Conservation (phyloP, 1,140 invertebrate genomes). For the Heliothis virescens region DNA sequence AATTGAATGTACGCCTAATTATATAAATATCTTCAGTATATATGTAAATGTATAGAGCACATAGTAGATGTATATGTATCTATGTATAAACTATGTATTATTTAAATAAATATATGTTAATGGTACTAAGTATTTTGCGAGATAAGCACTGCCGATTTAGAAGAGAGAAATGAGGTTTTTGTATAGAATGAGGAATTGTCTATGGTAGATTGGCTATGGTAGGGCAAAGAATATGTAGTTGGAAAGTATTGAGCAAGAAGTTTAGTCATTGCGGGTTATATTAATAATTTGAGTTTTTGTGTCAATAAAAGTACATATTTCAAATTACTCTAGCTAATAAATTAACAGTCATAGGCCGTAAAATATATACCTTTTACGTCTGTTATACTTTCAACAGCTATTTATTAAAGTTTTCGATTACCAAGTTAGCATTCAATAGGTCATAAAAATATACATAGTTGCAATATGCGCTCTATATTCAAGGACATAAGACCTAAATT, state of each 20-base stretch:
- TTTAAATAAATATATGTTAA: not conserved
- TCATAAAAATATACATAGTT: not conserved
- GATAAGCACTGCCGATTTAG: slow-evolving; percentile 18
- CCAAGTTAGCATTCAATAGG: not conserved
- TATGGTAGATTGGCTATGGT: not conserved
- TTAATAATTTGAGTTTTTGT: too few species aligned
- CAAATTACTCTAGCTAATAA: too few species aligned
- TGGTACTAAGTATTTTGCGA: slow-evolving; percentile 18
- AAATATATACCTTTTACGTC: not conserved
- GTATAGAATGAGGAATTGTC: not conserved
- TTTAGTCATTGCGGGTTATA: too few species aligned
- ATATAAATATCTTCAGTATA: slow-evolving; percentile 14
- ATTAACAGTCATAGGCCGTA: too few species aligned
- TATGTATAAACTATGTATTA: not conserved
- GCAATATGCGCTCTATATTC: slow-evolving; percentile 24
- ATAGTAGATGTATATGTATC: not conserved
- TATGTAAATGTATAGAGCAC: slow-evolving; percentile 19
- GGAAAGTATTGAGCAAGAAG: too few species aligned
- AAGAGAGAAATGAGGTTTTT: not conserved
- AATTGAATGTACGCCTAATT: slow-evolving; percentile 34
- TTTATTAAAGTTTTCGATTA: not conserved
- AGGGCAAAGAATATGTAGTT: too few species aligned
- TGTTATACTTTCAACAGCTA: not conserved
- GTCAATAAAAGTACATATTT: too few species aligned
- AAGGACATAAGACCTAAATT: slow-evolving; percentile 31